phyloP scores from a whole-genome alignment of 2,113 vertebrate species.

The Podocnemis expansa region DNA sequence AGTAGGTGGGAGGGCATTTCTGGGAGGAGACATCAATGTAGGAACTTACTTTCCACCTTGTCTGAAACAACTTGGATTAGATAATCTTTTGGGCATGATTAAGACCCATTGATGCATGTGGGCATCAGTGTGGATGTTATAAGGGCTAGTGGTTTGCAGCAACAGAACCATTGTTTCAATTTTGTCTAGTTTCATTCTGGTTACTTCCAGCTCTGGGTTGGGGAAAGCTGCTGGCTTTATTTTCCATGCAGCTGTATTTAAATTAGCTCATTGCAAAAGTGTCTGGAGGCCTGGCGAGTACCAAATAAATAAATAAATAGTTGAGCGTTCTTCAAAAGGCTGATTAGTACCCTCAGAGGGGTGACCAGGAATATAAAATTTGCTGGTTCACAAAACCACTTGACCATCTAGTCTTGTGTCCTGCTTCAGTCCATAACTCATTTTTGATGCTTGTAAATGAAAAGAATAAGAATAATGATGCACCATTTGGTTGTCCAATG shows the following conservation, averaged over 20 bases:
- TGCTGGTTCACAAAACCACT: background rate
- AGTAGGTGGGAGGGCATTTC: fast-evolving
- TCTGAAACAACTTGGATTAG: background rate
- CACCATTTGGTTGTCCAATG: background rate
- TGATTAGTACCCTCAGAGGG: slow-evolving; percentile 9
- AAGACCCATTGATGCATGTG: background rate
- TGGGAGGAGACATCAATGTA: background rate
- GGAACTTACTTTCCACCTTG: background rate
- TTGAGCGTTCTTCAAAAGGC: slow-evolving; percentile 27
- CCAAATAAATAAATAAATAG: slow-evolving; percentile 41
- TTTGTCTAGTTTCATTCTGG: background rate
- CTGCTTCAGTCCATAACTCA: background rate
- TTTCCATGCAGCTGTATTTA: background rate
- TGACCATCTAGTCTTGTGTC: background rate
- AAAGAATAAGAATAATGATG: background rate
- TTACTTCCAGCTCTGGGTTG: slow-evolving; percentile 1
- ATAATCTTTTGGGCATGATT: background rate
- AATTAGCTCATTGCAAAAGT: slow-evolving; percentile 39
- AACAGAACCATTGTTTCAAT: background rate
- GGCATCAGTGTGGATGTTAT: background rate
- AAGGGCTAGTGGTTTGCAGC: background rate
- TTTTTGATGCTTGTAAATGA: slow-evolving; percentile 12
- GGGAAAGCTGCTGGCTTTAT: background rate
- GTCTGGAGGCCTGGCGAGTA: slow-evolving; percentile 1
- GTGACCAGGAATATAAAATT: slow-evolving; percentile 20